phyloP scores from a whole-genome alignment of 1,140 invertebrate genomes.

The Micrasema minimum region DNA sequence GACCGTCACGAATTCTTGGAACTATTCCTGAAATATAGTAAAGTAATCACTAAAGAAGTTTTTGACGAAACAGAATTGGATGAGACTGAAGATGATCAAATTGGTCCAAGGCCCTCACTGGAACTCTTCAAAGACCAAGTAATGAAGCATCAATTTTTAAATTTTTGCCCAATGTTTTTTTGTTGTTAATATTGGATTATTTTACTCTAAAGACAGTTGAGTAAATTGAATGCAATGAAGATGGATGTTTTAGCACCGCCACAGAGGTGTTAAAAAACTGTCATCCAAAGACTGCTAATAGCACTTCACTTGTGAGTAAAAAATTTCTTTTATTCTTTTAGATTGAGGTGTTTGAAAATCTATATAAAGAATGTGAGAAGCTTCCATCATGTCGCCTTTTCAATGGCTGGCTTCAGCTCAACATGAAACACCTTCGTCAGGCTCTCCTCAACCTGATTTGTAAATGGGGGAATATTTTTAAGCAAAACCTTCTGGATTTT shows the following conservation, averaged over 20 bases:
- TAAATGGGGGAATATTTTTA: conserved; percentile 82
- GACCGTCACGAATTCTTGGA: conserved; percentile 73
- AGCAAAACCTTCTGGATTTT: conserved; percentile 78
- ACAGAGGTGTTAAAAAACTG: too few relatives aligned
- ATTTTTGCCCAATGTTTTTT: too few relatives aligned
- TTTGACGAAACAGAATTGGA: conserved; percentile 69
- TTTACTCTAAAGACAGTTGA: too few relatives aligned
- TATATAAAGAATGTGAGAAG: conserved; percentile 62
- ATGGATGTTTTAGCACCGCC: too few relatives aligned
- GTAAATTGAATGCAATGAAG: too few relatives aligned
- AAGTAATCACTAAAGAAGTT: conserved; percentile 64
- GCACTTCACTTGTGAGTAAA: too few relatives aligned
- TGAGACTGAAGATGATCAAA: conserved; percentile 67
- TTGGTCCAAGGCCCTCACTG: conserved; percentile 60
- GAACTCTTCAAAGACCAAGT: conserved; percentile 64
- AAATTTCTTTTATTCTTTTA: conserved; percentile 51
- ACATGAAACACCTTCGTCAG: conserved; percentile 79
- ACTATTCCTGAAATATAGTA: conserved; percentile 75
- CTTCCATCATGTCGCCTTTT: conserved; percentile 65
- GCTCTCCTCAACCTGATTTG: conserved; percentile 79
- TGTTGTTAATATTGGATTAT: too few relatives aligned
- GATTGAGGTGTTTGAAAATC: conserved; percentile 63
- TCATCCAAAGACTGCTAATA: too few relatives aligned
- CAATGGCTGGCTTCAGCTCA: conserved; percentile 78
- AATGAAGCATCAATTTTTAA: too few relatives aligned